These are phyloP conservation scores for Brachyhypopomus gauderio DNA, from an alignment of 2,113 vertebrate genomes.

Conservation along the genomic window DNA sequence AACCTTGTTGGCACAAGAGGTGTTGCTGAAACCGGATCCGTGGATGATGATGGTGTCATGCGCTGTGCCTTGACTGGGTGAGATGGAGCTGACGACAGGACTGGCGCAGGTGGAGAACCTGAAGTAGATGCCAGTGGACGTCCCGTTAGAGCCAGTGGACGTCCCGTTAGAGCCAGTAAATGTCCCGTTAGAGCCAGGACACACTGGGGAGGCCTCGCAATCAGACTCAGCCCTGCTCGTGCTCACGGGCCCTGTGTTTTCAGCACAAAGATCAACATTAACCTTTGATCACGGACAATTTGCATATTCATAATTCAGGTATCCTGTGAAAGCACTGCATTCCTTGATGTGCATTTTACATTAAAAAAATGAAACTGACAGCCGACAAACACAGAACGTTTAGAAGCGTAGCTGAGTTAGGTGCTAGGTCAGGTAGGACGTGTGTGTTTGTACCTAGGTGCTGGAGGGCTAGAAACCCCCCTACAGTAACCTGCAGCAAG, in stretches of 20 bases:
- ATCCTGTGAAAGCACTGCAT: too few species aligned
- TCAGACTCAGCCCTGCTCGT: conserved; percentile 38
- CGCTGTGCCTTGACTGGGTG: conserved; percentile 74
- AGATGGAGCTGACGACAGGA: conserved; percentile 74
- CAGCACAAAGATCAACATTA: neutral
- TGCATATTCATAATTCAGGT: too few species aligned
- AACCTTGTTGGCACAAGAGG: conserved; percentile 80
- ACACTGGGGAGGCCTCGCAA: conserved; percentile 65
- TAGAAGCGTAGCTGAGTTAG: too few species aligned
- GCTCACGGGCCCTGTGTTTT: conserved; percentile 33
- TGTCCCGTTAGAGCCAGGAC: conserved; percentile 56
- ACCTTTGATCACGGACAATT: neutral
- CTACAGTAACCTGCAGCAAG: conserved; percentile 66
- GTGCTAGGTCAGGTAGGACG: neutral
- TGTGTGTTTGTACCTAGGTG: conserved; percentile 53
- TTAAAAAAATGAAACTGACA: too few species aligned
- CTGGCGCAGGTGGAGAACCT: conserved; percentile 72
- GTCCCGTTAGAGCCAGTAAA: too few species aligned
- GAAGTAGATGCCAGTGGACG: conserved; percentile 61
- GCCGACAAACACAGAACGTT: neutral
- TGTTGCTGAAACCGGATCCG: conserved; percentile 74
- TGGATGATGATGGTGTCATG: conserved; percentile 75
- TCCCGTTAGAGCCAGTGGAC: conserved; percentile 25
- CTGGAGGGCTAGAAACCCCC: conserved; percentile 66
- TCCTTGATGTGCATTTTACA: too few species aligned